Conservation (phyloP, 1,140 invertebrate genomes). For the Drosophila lini region DNA sequence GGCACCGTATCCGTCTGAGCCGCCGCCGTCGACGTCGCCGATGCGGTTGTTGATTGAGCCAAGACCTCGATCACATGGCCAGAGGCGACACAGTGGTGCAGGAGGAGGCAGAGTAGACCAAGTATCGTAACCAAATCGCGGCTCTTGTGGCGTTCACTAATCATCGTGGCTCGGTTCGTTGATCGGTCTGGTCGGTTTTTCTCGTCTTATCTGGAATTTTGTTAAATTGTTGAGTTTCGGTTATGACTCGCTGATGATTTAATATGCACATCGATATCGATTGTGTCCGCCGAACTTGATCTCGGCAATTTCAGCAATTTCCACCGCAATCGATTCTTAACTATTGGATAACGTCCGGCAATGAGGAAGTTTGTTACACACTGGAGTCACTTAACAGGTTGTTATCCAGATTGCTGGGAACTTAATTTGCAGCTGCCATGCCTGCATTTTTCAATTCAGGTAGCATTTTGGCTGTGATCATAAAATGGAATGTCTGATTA, state of each 20-base stretch:
- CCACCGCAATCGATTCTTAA: conserved; percentile 38
- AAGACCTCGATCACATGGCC: conserved; percentile 69
- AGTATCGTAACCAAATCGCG: conserved; percentile 76
- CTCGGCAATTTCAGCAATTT: conserved; percentile 31
- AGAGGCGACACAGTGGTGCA: conserved; percentile 37
- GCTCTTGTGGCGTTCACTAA: conserved; percentile 82
- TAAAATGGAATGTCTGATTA: conserved; percentile 38
- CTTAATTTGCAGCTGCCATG: conserved; percentile 23
- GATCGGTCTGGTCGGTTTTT: conserved; percentile 39
- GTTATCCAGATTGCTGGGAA: conserved; percentile 46
- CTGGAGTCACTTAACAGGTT: conserved; percentile 42
- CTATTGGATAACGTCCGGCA: conserved; percentile 40
- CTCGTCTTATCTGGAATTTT: conserved; percentile 67
- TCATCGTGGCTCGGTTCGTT: conserved; percentile 69
- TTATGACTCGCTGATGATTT: conserved; percentile 60
- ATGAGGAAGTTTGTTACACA: conserved; percentile 36
- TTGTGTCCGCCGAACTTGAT: conserved; percentile 46
- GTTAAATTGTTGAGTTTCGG: conserved; percentile 52
- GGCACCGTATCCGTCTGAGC: conserved; percentile 23
- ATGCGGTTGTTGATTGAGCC: conserved; percentile 53
- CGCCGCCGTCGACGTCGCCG: conserved; percentile 29
- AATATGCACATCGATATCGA: conserved; percentile 49
- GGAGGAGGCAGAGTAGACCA: conserved; percentile 41
- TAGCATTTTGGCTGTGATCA: conserved; percentile 28
- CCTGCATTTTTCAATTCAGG: conserved; percentile 24